These are phyloP conservation scores for Orthosia gothica DNA, from an alignment of 2,888 invertebrate genomes.

Conservation along the genomic window DNA sequence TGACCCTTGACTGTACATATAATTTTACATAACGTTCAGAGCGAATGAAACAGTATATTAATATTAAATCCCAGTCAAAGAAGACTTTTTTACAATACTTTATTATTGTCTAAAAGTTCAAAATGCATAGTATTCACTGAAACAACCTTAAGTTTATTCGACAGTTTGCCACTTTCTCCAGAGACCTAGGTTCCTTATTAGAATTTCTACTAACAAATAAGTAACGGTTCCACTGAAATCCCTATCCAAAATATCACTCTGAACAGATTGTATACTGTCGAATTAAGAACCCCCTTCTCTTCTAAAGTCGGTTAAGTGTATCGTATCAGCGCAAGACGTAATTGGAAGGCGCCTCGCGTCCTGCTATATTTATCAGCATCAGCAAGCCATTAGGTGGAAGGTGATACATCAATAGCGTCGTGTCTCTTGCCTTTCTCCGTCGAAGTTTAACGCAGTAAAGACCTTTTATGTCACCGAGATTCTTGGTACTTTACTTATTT, in stretches of 20 bases:
- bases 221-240: not conserved
- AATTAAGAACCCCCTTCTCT: not conserved
- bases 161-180: too few species aligned
- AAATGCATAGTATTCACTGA: too few species aligned
- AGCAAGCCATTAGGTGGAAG: conserved; percentile 69
- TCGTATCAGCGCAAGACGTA: conserved; percentile 7
- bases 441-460: conserved; percentile 59
- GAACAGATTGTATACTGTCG: not conserved
- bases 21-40: too few species aligned
- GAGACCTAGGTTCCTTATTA: too few species aligned
- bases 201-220: not conserved
- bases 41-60: not conserved
- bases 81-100: too few species aligned
- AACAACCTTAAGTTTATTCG: too few species aligned
- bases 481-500: conserved; percentile 9
- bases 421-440: conserved; percentile 60
- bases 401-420: conserved; percentile 72
- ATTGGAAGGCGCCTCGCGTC: conserved; percentile 67
- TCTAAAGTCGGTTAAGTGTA: conserved; percentile 9
- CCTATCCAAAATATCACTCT: not conserved
- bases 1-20: too few species aligned
- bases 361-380: conserved; percentile 74
- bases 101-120: too few species aligned
- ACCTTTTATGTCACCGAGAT: conserved; percentile 34
- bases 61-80: not conserved